Evolutionary conservation across 2,797 vertebrate genomes (phyloP).

Genomic region (Sebastolobus altivelis): DNA sequence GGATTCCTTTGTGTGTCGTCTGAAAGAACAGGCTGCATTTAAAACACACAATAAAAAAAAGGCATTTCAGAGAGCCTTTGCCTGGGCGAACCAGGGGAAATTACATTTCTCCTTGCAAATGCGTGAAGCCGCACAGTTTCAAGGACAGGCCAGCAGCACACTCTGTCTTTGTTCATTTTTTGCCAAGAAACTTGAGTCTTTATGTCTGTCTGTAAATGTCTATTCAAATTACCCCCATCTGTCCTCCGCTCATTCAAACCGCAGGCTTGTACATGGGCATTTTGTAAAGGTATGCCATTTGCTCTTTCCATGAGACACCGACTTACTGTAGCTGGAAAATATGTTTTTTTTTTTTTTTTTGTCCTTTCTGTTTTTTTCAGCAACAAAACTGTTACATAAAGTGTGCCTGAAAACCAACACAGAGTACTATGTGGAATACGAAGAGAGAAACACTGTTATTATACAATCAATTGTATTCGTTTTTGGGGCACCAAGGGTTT

Average conservation of each 20-base stretch:
- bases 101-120: conserved; percentile 48
- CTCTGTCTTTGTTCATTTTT: conserved; percentile 54
- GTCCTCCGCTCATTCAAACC: conserved; percentile 48
- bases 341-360: conserved; percentile 67
- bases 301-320: conserved; percentile 82
- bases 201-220: conserved; percentile 63
- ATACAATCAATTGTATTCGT: conserved; percentile 84
- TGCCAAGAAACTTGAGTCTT: conserved; percentile 57
- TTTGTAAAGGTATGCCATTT: conserved; percentile 75
- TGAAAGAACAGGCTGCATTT: conserved; percentile 25
- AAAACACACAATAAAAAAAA: conserved; percentile 10
- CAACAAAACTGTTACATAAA: conserved; percentile 88
- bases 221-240: conserved; percentile 47
- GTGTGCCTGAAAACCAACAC: conserved; percentile 93
- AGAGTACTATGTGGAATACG: conserved; percentile 69
- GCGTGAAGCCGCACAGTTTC: conserved; percentile 39
- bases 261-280: conserved; percentile 75
- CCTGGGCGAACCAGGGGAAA: conserved; percentile 16
- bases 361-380: conserved; percentile 60
- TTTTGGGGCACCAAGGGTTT: conserved; percentile 76
- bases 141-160: conserved; percentile 51
- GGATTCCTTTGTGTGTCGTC: not conserved
- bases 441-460: conserved; percentile 84
- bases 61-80: conserved; percentile 12
- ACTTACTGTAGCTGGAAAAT: conserved; percentile 87